Conservation (phyloP, 2,888 invertebrate genomes). For the Drosophila algonquin region DNA sequence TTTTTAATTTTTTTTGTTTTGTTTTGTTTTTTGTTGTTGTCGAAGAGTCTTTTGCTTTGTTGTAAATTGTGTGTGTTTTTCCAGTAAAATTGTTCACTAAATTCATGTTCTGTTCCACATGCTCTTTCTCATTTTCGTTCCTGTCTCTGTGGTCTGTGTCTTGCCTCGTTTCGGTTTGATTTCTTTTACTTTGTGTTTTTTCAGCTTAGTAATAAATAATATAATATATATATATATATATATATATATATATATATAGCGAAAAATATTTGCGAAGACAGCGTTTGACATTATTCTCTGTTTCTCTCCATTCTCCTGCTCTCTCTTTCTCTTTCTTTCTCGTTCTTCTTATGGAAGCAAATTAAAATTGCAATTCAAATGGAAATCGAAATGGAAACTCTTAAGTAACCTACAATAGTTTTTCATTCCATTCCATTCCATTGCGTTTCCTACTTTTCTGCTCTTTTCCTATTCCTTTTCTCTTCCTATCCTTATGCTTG, state of each 20-base stretch:
- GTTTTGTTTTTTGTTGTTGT: conserved; percentile 11
- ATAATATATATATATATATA: conserved; percentile 13
- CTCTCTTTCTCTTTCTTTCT: background rate
- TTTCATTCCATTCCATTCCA: conserved; percentile 14
- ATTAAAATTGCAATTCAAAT: background rate
- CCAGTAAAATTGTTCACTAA: conserved; percentile 28
- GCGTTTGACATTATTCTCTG: conserved; percentile 59
- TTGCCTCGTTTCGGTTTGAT: conserved; percentile 23
- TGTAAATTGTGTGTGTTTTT: conserved; percentile 30
- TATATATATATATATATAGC: conserved; percentile 24
- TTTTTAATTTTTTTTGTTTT: conserved; percentile 7
- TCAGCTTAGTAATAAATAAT: conserved; percentile 35
- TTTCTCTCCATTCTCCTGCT: conserved; percentile 34
- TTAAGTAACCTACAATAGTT: conserved; percentile 47
- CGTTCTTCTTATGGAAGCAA: conserved; percentile 59
- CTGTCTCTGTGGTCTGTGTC: conserved; percentile 28
- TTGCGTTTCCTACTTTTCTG: background rate
- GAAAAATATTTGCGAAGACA: conserved; percentile 72
- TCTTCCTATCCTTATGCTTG: conserved; percentile 2
- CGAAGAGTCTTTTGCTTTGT: conserved; percentile 37
- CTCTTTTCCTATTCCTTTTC: background rate
- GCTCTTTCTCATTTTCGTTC: conserved; percentile 1
- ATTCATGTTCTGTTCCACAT: conserved; percentile 25
- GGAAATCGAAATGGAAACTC: conserved; percentile 24
- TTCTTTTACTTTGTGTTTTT: conserved; percentile 12